Conservation (phyloP, 2,888 invertebrate species). For the Argyresthia goedartella region DNA sequence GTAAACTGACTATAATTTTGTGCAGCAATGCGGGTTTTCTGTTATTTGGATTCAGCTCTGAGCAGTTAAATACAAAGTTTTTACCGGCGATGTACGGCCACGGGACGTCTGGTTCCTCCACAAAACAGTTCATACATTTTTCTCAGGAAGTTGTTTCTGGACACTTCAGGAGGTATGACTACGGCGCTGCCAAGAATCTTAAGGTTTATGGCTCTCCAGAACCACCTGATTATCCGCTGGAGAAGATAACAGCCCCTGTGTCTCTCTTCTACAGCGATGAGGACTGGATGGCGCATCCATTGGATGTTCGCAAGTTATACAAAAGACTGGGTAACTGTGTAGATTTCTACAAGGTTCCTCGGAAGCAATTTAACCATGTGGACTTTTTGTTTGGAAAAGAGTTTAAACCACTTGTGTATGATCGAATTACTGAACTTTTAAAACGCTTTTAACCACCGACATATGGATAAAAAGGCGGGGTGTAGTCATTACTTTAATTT, state of each 20-base stretch:
- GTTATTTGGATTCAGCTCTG: constrained; percentile 67
- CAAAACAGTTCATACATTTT: constrained; percentile 65
- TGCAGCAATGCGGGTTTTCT: constrained; percentile 74
- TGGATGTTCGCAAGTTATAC: constrained; percentile 67
- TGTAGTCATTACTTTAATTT: too few relatives aligned
- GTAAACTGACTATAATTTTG: constrained; percentile 48
- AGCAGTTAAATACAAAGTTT: constrained; percentile 70
- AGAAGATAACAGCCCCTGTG: constrained; percentile 34
- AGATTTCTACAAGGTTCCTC: constrained; percentile 67
- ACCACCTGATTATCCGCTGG: constrained; percentile 38
- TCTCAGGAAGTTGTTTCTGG: constrained; percentile 51
- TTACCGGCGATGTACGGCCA: constrained; percentile 67
- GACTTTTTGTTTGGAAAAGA: constrained; percentile 47
- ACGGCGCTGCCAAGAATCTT: constrained; percentile 35
- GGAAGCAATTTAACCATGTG: constrained; percentile 50
- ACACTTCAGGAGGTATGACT: constrained; percentile 38
- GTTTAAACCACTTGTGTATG: constrained; percentile 27
- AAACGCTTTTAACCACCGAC: neutral
- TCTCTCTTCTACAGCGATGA: constrained; percentile 51
- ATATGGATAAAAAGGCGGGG: too few relatives aligned
- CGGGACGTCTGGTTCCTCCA: constrained; percentile 66
- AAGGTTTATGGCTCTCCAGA: constrained; percentile 35
- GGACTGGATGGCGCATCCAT: constrained; percentile 75
- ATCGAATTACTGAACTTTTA: constrained; percentile 3
- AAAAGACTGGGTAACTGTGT: constrained; percentile 61